Evolutionary conservation across 64 coral and sea anemone genomes (phyloP), one percentile per base, ranked within the genome.

Genomic region (Stichodactyla helianthus): DNA sequence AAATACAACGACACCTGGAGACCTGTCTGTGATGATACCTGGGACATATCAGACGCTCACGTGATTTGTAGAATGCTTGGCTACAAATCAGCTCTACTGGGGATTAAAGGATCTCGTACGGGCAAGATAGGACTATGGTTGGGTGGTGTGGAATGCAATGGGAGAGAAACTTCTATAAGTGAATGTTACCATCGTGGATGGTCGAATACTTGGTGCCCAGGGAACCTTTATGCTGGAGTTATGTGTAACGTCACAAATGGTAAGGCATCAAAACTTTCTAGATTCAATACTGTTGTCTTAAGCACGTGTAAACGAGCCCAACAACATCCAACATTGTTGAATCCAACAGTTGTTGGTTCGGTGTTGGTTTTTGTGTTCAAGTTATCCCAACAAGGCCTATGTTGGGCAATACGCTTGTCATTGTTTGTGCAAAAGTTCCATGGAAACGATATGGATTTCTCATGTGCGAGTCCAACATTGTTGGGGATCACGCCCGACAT

Each of bases 51-150:
- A 13, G 77, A 79, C 17, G 77, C 50, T 31, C 26, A 79, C 13
- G 77, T 79, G 77, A 25, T 79, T 14, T 79, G 77, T 79, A 31
- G 77, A 79, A 79, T 79, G 77, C 77, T 79, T 51, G 77, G 77
- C 16, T 79, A 79, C 50, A 52, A 50, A 52, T n/a, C 6, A 50
- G 77, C 50, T 51, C 4, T 79, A 4, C 12, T 50, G 27, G 77
- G 11, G 17, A 18, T 51, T n/a, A 79, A 52, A 26, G 10, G 27
- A 79, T 52, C 26, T 50, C 25, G 77, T 52, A 14, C 26, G 4
- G 11, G 10, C 5, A 79, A 79, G 9, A 52, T 6, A 11, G 15
- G 77, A 15, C 6, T 50, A 31, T 79, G 77, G 77, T 16, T 79
- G 26, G 31, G 77, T 79, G 26, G 10, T 79, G 31, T 79, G 7